phyloP scores from a whole-genome alignment of 2,888 invertebrate species.

The Trissolcus brochymenae region DNA sequence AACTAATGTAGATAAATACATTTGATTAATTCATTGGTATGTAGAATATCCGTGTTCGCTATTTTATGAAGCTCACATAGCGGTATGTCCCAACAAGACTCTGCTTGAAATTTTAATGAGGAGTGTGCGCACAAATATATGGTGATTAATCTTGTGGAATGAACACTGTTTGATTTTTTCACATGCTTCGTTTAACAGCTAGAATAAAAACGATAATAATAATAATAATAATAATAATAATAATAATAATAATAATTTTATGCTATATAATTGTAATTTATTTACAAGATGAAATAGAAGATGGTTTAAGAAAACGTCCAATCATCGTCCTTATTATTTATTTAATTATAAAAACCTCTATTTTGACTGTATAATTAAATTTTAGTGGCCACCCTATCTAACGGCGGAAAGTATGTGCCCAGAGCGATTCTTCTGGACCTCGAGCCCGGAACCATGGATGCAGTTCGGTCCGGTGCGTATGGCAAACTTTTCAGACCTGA shows the following conservation, averaged over 20 bases:
- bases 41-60: not conserved
- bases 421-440: slow-evolving; percentile 82
- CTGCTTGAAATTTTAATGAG: slow-evolving; percentile 1
- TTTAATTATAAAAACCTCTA: not conserved
- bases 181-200: no score
- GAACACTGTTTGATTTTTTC: slow-evolving; percentile 2
- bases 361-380: slow-evolving; percentile 60
- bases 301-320: no score
- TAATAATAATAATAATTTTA: no score
- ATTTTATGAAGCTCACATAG: slow-evolving; percentile 23
- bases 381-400: slow-evolving; percentile 80
- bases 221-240: no score
- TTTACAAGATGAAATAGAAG: no score
- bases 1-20: not conserved
- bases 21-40: not conserved
- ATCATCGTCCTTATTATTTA: slow-evolving; percentile 2
- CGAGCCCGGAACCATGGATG: slow-evolving; percentile 85
- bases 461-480: slow-evolving; percentile 82
- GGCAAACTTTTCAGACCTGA: slow-evolving; percentile 82
- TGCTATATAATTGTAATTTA: no score
- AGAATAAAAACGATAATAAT: no score
- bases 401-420: slow-evolving; percentile 83
- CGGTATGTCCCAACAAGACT: slow-evolving; percentile 14
- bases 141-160: not conserved
- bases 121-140: not conserved